Base-by-base conservation (phyloP, 2,797 vertebrate species). In the Lemur catta region DNA sequence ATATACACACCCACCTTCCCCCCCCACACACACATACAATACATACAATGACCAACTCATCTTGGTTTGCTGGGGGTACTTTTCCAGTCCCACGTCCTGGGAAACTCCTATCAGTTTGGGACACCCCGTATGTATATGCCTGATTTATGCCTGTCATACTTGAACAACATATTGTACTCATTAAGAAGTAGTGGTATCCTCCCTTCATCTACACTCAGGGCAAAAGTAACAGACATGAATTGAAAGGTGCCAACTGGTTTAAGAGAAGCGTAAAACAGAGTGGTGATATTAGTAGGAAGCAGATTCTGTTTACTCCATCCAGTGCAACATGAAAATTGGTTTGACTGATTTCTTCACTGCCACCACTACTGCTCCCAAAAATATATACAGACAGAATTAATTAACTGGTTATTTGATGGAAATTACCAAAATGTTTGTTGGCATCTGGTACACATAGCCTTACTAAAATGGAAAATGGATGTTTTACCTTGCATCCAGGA, bases 391-490 rank as follows among this genome's bases (percentile, higher is more conserved):
- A 91, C 72, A 79, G 11, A 92, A 89, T 92, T 94, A 88, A 87
- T 85, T 89, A 22, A 79, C 35, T 92, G 38, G 2, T 48, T 95
- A 59, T 92, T 95, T 93, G 84, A 89, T 38, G 48, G 50, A 93
- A 93, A 91, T 91, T 69, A 76, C 55, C 43, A 50, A 92, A 75
- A 76, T 71, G 3, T 75, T 82, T 92, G 41, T 76, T 92, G 50
- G 50, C 46, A 91, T 65, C n/a, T 89, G 75, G 52, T 85, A 63
- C 12, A 48, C 38, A 50, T 55, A 92, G 17, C 26, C 48, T 92
- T 87, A 95, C 55, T 95, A 86, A 94, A 93, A 81, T 96, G 65
- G 50, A 97, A 95, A 91, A 65, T 94, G 55, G 3, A 33, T 87
- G 12, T 63, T 91, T 89, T 92, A 69, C 61, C 67, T 78, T 96